phyloP scores from a whole-genome alignment of 2,888 invertebrate species.

The Lacanobia wlatinum region DNA sequence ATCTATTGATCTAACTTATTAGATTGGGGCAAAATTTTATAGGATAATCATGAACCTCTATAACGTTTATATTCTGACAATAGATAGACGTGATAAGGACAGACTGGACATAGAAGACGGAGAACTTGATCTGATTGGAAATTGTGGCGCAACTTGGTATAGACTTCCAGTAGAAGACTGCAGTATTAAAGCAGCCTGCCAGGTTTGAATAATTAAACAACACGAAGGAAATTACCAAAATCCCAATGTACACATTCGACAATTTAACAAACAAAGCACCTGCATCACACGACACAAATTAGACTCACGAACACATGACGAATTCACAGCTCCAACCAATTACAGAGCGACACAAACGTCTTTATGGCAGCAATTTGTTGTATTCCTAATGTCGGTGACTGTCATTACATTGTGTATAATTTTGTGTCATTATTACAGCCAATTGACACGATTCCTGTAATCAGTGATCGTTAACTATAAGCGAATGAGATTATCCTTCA shows the following conservation, averaged over 20 bases:
- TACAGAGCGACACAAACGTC: conserved; percentile 49
- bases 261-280: conserved; percentile 25
- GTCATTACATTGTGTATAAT: conserved; percentile 69
- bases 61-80: too few species aligned
- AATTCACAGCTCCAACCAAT: conserved; percentile 48
- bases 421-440: conserved; percentile 68
- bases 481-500: conserved; percentile 55
- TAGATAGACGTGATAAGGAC: too few species aligned
- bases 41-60: too few species aligned
- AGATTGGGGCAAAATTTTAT: too few species aligned
- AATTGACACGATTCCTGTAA: conserved; percentile 68
- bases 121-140: too few species aligned
- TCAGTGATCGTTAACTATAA: conserved; percentile 66
- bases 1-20: not conserved
- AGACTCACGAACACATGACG: conserved; percentile 44
- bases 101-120: too few species aligned
- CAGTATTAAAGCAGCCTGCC: too few species aligned
- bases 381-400: conserved; percentile 56
- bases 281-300: conserved; percentile 36
- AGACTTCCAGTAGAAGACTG: too few species aligned
- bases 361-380: conserved; percentile 63
- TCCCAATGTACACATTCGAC: not conserved
- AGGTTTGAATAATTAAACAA: not conserved
- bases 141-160: not conserved
- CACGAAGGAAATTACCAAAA: not conserved